A percentile compares a stretch with the other conserved stretches of the same genome.
These are phyloP conservation scores for Monoplex corrugatus DNA, from an alignment of 2,888 invertebrate genomes.

Conservation along the genomic window DNA sequence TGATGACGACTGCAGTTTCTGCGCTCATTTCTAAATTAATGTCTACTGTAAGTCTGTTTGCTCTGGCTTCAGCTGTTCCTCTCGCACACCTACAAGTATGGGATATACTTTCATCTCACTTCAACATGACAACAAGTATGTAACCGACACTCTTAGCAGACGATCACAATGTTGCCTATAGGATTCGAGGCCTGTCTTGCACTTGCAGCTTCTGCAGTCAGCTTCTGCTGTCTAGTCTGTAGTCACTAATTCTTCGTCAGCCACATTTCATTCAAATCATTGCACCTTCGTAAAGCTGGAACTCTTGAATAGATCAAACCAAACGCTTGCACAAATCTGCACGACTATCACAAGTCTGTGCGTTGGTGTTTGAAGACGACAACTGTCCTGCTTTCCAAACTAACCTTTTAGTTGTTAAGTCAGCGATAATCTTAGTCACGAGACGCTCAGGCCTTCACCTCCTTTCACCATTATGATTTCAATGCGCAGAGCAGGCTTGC, in stretches of 20 bases:
- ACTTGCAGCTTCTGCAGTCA: too few relatives aligned
- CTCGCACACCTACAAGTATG: too few relatives aligned
- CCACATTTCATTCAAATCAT: background rate
- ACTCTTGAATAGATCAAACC: background rate
- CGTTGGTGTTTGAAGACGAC: background rate
- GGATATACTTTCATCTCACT: too few relatives aligned
- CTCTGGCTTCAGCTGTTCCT: too few relatives aligned
- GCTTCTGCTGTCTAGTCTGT: too few relatives aligned
- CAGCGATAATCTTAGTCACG: slow-evolving; percentile 20
- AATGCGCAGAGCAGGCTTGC: background rate
- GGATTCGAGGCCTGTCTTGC: too few relatives aligned
- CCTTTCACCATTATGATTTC: slow-evolving; percentile 33
- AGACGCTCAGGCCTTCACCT: slow-evolving; percentile 32
- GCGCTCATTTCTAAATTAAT: too few relatives aligned
- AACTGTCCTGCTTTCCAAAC: background rate
- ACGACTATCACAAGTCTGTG: background rate
- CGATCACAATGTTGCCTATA: too few relatives aligned
- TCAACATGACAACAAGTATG: too few relatives aligned
- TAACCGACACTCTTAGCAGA: too few relatives aligned
- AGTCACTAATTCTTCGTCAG: background rate
- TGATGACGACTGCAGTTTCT: too few relatives aligned
- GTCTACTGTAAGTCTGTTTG: too few relatives aligned
- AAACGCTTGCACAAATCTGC: background rate
- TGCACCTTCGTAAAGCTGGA: background rate
- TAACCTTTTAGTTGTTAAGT: background rate